A percentile compares a stretch with the other conserved stretches of the same genome.
phyloP scores from a whole-genome alignment of 2,113 vertebrate species.

The Catharus fuscescens region DNA sequence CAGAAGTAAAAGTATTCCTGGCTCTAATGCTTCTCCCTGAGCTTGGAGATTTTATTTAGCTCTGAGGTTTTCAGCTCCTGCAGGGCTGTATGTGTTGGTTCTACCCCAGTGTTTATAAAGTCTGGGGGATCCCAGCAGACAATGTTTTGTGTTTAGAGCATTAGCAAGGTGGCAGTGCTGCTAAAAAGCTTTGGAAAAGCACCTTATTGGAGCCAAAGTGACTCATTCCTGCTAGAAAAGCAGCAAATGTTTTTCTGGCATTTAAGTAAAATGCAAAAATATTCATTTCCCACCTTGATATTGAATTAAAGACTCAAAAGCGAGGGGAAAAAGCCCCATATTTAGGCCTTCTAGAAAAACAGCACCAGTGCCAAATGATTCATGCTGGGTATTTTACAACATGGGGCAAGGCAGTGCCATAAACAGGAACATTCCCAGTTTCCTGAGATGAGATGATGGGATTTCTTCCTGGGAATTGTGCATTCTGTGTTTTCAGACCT shows the following conservation, averaged over 20 bases:
- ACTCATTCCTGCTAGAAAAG: slow-evolving; percentile 9
- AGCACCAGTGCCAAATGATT: not conserved
- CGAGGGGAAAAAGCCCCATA: not conserved
- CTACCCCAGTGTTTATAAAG: not conserved
- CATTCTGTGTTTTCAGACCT: not conserved
- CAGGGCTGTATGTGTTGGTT: not conserved
- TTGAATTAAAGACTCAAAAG: not conserved
- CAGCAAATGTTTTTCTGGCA: slow-evolving; percentile 24
- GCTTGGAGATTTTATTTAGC: not conserved
- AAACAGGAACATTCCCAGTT: not conserved
- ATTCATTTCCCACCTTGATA: slow-evolving; percentile 5
- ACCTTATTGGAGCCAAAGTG: not conserved
- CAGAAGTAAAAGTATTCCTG: not conserved
- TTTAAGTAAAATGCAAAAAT: slow-evolving; percentile 34
- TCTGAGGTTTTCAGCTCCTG: not conserved
- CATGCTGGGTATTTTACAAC: not conserved
- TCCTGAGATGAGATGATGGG: not conserved
- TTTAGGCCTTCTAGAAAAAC: slow-evolving; percentile 8
- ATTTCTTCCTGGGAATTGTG: not conserved
- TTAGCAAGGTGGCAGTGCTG: not conserved
- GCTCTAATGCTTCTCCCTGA: not conserved
- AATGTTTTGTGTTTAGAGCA: not conserved
- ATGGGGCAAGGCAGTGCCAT: not conserved
- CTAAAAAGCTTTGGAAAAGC: not conserved
- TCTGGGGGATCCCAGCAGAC: not conserved